These are phyloP conservation scores for Alca torda DNA, from an alignment of 2,797 vertebrate species.

Conservation along the genomic window DNA sequence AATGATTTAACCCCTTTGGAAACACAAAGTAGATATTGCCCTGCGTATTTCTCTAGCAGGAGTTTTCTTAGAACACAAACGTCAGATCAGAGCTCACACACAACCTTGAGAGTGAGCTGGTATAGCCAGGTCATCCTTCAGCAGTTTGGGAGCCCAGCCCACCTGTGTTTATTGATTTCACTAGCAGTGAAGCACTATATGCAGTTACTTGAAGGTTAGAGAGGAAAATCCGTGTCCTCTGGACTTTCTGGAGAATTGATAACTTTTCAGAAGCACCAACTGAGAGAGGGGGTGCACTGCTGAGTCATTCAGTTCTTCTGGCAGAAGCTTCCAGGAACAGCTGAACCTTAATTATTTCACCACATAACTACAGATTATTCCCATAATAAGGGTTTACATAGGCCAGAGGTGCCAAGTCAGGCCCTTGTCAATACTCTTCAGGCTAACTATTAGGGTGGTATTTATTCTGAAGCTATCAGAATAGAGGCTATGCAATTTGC, in stretches of 20 bases:
- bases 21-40: not conserved
- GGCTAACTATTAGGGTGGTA: not conserved
- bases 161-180: not conserved
- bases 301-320: not conserved
- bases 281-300: not conserved
- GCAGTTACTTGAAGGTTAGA: not conserved
- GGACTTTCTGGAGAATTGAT: not conserved
- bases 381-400: not conserved
- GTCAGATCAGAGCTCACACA: not conserved
- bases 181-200: not conserved
- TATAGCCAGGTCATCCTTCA: not conserved
- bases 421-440: not conserved
- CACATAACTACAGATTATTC: not conserved
- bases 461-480: slow-evolving; percentile 18
- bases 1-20: not conserved
- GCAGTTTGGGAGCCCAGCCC: not conserved
- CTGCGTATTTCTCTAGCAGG: not conserved
- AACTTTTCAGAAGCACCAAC: not conserved
- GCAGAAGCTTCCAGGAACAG: not conserved
- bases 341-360: not conserved
- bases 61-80: not conserved
- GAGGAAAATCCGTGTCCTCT: not conserved
- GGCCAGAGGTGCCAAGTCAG: not conserved
- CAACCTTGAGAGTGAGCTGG: not conserved
- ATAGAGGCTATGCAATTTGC: not conserved